These are phyloP conservation scores for Eublepharis macularius DNA, from an alignment of 2,113 vertebrate genomes.

Conservation along the genomic window DNA sequence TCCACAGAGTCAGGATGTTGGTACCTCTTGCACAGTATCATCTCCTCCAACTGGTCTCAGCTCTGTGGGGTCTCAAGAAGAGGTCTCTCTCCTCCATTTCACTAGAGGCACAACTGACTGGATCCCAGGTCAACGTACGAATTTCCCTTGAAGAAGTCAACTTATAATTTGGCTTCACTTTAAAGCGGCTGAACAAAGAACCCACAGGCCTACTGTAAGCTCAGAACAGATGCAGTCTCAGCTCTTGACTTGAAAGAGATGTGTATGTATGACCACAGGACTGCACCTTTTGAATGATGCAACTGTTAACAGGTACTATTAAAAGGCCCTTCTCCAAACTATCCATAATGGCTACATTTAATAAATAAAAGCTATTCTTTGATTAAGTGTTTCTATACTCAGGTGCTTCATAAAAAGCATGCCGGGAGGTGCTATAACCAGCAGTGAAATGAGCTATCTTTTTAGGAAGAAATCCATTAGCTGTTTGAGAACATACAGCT, in stretches of 20 bases:
- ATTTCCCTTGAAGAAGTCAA: not conserved
- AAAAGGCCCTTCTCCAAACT: not conserved
- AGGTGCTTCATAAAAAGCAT: slow-evolving; percentile 27
- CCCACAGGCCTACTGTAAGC: not conserved
- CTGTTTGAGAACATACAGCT: slow-evolving; percentile 22
- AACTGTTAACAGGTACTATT: not conserved
- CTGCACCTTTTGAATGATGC: not conserved
- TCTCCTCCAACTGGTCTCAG: too few relatives aligned
- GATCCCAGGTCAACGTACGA: not conserved
- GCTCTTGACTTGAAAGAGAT: not conserved
- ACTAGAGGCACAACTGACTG: too few relatives aligned
- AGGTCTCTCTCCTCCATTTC: too few relatives aligned
- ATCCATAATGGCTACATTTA: not conserved
- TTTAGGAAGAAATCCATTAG: slow-evolving; percentile 2
- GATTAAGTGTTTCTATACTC: slow-evolving; percentile 15
- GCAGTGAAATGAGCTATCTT: not conserved
- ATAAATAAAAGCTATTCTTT: not conserved
- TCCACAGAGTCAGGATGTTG: too few relatives aligned
- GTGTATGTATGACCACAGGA: not conserved
- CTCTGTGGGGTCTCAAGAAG: too few relatives aligned
- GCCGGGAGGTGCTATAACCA: not conserved
- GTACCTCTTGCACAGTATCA: too few relatives aligned
- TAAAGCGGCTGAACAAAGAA: not conserved
- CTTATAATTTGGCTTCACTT: not conserved
- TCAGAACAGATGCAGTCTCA: not conserved